These are phyloP conservation scores for Pristionchus arcanus DNA, from an alignment of 2,888 invertebrate genomes.

Conservation along the genomic window DNA sequence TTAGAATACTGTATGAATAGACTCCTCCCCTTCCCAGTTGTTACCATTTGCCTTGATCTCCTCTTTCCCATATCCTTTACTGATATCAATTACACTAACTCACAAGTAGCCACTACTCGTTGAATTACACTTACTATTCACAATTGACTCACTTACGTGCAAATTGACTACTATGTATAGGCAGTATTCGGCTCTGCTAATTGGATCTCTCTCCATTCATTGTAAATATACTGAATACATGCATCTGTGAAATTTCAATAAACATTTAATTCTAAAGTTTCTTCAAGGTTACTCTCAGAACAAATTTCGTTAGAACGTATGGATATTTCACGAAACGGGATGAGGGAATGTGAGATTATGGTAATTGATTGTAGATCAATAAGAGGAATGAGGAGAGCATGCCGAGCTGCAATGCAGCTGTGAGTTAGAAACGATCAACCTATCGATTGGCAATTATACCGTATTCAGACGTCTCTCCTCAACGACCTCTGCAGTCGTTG, in stretches of 20 bases:
- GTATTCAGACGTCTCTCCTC: slow-evolving; percentile 36
- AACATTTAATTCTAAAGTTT: background rate
- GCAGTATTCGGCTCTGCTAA: background rate
- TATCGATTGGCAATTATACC: background rate
- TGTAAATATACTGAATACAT: background rate
- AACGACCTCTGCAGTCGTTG: background rate
- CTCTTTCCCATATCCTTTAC: background rate
- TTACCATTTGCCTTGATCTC: background rate
- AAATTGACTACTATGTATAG: background rate
- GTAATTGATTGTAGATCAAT: slow-evolving; percentile 9
- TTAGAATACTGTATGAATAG: background rate
- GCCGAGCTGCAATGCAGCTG: slow-evolving; percentile 11
- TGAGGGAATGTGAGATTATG: background rate
- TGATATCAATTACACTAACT: background rate
- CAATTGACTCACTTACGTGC: background rate
- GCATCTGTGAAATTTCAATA: background rate
- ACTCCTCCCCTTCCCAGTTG: background rate
- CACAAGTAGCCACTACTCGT: background rate
- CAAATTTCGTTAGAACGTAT: background rate
- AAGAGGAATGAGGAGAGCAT: slow-evolving; percentile 30
- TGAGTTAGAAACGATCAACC: background rate
- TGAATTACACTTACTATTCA: background rate
- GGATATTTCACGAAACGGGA: background rate
- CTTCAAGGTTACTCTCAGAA: background rate
- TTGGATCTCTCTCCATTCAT: background rate